Conservation (phyloP, 2,888 invertebrate genomes). For the Atherix ibis region DNA sequence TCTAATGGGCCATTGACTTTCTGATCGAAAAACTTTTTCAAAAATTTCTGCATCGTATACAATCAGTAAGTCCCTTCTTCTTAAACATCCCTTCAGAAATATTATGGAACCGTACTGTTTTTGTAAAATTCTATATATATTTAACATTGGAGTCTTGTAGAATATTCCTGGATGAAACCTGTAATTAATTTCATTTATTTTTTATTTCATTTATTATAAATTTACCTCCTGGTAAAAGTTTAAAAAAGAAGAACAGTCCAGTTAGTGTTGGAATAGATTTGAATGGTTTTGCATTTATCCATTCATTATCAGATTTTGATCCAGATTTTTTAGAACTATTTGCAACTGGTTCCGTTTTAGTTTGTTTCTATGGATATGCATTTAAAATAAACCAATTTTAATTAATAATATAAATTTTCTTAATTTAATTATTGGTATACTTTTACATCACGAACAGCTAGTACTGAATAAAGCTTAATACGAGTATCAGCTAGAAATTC, state of each 20-base stretch:
- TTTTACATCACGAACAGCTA: too few species aligned
- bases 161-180: constrained; percentile 15
- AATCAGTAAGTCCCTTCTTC: constrained; percentile 26
- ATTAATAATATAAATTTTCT: too few species aligned
- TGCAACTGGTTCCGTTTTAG: too few species aligned
- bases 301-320: constrained; percentile 18
- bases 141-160: constrained; percentile 17
- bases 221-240: constrained; percentile 23
- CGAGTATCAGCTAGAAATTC: too few species aligned
- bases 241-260: constrained; percentile 14
- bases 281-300: constrained; percentile 19
- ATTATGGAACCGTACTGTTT: constrained; percentile 31
- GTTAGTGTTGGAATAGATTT: constrained; percentile 21
- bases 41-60: constrained; percentile 38
- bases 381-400: too few species aligned
- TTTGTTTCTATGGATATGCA: too few species aligned
- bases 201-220: neutral
- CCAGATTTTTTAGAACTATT: too few species aligned
- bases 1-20: constrained; percentile 35
- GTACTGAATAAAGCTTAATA: too few species aligned
- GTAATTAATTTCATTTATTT: neutral
- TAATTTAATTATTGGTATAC: too few species aligned
- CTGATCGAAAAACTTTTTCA: constrained; percentile 30
- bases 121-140: constrained; percentile 18
- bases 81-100: constrained; percentile 28